phyloP scores from a whole-genome alignment of 2,797 vertebrate genomes.

The Myotis findleyi region DNA sequence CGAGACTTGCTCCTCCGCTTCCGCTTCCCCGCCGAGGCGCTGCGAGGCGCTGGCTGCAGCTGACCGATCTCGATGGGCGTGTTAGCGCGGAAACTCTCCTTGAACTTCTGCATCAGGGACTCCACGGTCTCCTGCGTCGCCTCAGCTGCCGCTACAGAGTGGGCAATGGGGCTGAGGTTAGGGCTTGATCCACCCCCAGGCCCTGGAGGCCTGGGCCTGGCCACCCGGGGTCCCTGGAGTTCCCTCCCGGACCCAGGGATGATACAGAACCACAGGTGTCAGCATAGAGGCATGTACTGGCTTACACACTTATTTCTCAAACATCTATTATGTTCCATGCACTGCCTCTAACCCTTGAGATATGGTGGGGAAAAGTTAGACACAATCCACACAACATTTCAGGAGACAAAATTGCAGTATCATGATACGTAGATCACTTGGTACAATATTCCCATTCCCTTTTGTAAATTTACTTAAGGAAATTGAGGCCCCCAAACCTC shows the following conservation, averaged over 20 bases:
- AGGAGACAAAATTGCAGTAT: not conserved
- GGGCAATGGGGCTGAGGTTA: constrained; percentile 76
- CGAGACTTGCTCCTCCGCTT: constrained; percentile 92
- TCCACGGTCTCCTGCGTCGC: constrained; percentile 95
- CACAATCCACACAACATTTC: not conserved
- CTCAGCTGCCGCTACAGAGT: constrained; percentile 89
- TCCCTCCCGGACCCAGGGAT: not conserved
- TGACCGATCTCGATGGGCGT: constrained; percentile 95
- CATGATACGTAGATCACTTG: too few relatives aligned
- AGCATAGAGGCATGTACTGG: not conserved
- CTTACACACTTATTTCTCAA: not conserved
- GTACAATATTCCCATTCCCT: not conserved
- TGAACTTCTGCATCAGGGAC: constrained; percentile 98
- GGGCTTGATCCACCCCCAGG: rapidly evolving
- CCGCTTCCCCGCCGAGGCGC: constrained; percentile 91
- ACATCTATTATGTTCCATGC: not conserved
- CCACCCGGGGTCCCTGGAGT: not conserved
- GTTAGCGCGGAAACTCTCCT: constrained; percentile 97
- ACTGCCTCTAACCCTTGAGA: not conserved
- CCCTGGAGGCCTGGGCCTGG: rapidly evolving
- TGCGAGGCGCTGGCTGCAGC: constrained; percentile 93
- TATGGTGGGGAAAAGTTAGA: not conserved
- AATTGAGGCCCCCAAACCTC: not conserved
- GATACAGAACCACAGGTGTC: not conserved
- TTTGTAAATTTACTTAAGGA: not conserved